A percentile compares a stretch with the other conserved stretches of the same genome.
Evolutionary conservation across 2,888 invertebrate species (phyloP).

Genomic region (Globia sparganii): DNA sequence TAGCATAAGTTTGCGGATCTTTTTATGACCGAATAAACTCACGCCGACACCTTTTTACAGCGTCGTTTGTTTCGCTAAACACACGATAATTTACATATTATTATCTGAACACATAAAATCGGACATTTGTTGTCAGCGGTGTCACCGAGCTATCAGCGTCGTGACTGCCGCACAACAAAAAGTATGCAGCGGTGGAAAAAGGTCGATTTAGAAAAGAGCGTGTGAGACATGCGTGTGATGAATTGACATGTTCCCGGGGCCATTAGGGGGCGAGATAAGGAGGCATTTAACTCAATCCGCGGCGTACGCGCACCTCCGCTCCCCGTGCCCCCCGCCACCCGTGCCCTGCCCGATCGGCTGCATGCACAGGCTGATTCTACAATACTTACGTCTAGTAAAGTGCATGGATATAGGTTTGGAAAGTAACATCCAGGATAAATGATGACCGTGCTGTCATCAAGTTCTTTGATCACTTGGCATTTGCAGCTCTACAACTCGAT

Average conservation of each 20-base stretch:
- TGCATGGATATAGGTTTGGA: not conserved
- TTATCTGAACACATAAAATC: constrained; percentile 75
- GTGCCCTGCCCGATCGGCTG: not conserved
- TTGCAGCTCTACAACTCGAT: not conserved
- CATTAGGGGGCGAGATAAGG: constrained; percentile 88
- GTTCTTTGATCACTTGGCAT: not conserved
- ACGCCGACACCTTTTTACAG: constrained; percentile 71
- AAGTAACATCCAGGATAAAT: not conserved
- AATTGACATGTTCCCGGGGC: constrained; percentile 89
- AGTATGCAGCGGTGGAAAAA: constrained; percentile 66
- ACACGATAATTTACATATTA: constrained; percentile 76
- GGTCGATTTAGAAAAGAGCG: constrained; percentile 76
- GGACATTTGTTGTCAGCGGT: constrained; percentile 66
- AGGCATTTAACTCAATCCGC: constrained; percentile 88
- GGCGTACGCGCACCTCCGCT: constrained; percentile 72
- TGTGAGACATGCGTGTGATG: constrained; percentile 85
- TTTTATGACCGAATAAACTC: constrained; percentile 69
- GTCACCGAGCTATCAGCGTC: constrained; percentile 73
- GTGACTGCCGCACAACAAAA: constrained; percentile 63
- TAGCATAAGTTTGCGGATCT: constrained; percentile 68
- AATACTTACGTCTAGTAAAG: not conserved
- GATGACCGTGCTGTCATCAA: not conserved
- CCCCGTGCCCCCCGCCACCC: constrained; percentile 23
- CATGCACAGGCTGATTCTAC: constrained; percentile 53
- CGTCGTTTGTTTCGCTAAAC: constrained; percentile 76